Base-by-base conservation (phyloP, 92 coral and sea anemone species). In the Epizoanthus ramosus region DNA sequence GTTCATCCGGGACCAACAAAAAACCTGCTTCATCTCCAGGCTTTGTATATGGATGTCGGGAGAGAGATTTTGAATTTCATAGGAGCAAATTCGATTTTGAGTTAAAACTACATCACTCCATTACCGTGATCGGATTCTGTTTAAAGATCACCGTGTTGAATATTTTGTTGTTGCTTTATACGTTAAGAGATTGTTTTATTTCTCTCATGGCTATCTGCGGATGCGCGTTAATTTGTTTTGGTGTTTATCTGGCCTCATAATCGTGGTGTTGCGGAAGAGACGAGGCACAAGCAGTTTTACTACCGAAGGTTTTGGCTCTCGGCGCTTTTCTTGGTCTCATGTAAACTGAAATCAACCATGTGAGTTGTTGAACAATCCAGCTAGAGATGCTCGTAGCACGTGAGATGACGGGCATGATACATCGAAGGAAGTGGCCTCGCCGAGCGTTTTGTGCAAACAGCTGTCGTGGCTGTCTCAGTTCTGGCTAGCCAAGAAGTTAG, bases 181-280 rank as follows among this genome's bases (percentile, higher is more conserved):
- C 24, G 43, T 60, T 61, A n/a, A 43, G 28, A 16, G 82, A 77
- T 61, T 77, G 82, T 35, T 77, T 37, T 77, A 65, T 77, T 77
- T 41, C 71, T 77, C 71, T 61, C 57, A 77, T 77, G 71, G 54
- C 68, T 60, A 41, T 77, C 82, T 50, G 70, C 82, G 70, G 82
- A 77, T 77, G 82, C 65, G 35, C 67, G 52, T 61, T 77, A 77
- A 77, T 77, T 77, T 77, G 82, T 77, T 77, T 60, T 61, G 82
- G 52, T 60, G 71, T 68, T 61, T 57, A 77, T 77, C 71, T 77
- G 82, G 82, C 71, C 21, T 35, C 63, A 77, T 31, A 77, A 61
- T 77, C 82, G 58, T 37, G n/a, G 58, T 22, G 71, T 77, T 77
- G 41, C 82, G 82, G 82, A 77, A 77, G 71, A 21, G 82, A 60